phyloP scores from a whole-genome alignment of 2,888 invertebrate genomes.

The Dryomyza anilis region DNA sequence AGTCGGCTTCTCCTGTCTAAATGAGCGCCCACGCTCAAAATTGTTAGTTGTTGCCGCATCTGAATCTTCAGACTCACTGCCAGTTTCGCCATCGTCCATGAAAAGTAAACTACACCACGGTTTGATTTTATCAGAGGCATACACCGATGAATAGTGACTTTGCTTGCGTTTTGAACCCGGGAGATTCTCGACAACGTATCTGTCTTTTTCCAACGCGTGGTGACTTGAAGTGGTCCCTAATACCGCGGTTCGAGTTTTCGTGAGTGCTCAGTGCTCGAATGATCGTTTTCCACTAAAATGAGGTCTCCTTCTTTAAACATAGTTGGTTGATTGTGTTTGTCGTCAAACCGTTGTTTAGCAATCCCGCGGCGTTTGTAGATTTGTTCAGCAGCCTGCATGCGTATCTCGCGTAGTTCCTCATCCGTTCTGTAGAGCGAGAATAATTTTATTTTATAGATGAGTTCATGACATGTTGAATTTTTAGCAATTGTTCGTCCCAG shows the following conservation, averaged over 20 bases:
- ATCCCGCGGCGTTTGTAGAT: constrained; percentile 6
- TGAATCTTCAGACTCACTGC: not conserved
- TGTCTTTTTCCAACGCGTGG: too few relatives aligned
- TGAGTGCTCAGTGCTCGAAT: constrained; percentile 28
- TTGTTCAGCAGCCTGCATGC: not conserved
- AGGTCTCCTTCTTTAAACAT: constrained; percentile 23
- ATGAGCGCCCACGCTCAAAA: not conserved
- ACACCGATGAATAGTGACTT: constrained; percentile 35
- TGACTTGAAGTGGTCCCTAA: not conserved
- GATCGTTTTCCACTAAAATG: constrained; percentile 25
- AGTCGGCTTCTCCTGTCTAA: not conserved
- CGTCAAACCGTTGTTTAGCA: constrained; percentile 26
- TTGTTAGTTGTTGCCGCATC: not conserved
- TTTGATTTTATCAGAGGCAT: constrained; percentile 35
- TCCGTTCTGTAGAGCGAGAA: not conserved
- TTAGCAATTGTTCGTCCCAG: not conserved
- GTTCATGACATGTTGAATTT: not conserved
- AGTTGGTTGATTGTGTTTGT: constrained; percentile 17
- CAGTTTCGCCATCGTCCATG: not conserved
- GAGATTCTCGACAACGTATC: too few relatives aligned
- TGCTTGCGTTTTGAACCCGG: constrained; percentile 32
- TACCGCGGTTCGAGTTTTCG: constrained; percentile 34
- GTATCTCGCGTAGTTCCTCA: not conserved
- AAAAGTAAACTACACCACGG: constrained; percentile 30
- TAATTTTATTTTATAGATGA: not conserved